A percentile compares a stretch with the other conserved stretches of the same genome.
Conservation (phyloP, 1,140 invertebrate species). For the Matsumurasca onukii region DNA sequence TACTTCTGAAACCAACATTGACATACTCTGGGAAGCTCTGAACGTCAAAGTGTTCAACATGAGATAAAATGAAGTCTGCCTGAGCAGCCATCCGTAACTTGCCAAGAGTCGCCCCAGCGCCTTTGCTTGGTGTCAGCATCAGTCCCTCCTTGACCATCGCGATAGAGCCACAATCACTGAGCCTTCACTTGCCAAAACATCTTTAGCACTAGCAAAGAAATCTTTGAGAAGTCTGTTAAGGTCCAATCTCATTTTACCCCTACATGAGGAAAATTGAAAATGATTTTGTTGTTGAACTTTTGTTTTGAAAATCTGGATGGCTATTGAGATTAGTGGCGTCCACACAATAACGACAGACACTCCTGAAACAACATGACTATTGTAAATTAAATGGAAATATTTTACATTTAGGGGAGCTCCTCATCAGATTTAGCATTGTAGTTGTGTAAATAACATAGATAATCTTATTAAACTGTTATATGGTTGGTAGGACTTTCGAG, state of each 20-base stretch:
- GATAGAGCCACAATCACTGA: constrained; percentile 56
- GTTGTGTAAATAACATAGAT: background rate
- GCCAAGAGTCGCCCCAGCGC: constrained; percentile 62
- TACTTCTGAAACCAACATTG: constrained; percentile 56
- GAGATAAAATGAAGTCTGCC: constrained; percentile 52
- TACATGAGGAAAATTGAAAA: constrained; percentile 66
- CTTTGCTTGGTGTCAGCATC: constrained; percentile 52
- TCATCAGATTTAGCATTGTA: background rate
- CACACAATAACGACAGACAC: constrained; percentile 51
- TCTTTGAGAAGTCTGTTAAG: constrained; percentile 57
- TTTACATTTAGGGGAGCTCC: background rate
- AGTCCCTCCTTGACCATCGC: constrained; percentile 64
- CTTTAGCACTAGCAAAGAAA: constrained; percentile 55
- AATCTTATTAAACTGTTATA: background rate
- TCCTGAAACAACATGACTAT: constrained; percentile 48
- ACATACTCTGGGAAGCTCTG: constrained; percentile 48
- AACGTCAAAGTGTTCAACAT: constrained; percentile 50
- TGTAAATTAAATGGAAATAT: constrained; percentile 8
- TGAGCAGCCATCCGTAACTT: constrained; percentile 58
- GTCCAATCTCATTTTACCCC: constrained; percentile 66
- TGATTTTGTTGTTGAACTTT: constrained; percentile 53
- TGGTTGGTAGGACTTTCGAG: background rate
- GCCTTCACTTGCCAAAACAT: constrained; percentile 48
- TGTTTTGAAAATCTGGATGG: constrained; percentile 41
- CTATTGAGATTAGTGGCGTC: constrained; percentile 54